A percentile compares a stretch with the other conserved stretches of the same genome.
Evolutionary conservation across 1,140 invertebrate genomes (phyloP).

Genomic region (Ceratina japonica): DNA sequence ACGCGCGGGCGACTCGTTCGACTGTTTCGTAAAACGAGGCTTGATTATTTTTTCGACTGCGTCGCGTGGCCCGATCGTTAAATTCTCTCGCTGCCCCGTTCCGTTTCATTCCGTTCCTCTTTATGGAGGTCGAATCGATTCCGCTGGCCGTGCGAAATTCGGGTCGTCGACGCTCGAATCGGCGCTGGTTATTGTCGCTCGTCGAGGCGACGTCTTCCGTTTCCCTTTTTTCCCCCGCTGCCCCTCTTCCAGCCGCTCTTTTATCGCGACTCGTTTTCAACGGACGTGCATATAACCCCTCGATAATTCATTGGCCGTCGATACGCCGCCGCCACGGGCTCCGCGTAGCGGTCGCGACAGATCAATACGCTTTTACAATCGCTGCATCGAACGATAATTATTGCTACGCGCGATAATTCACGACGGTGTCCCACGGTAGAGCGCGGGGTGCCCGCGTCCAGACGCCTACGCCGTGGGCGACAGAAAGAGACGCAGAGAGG

Average conservation of each 20-base stretch:
- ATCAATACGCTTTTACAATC: slow-evolving; percentile 56
- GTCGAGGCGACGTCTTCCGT: background rate
- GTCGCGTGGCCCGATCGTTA: background rate
- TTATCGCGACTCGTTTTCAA: slow-evolving; percentile 3
- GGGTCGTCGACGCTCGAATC: slow-evolving; percentile 7
- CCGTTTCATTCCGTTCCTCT: background rate
- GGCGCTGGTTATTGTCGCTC: background rate
- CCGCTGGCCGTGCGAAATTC: background rate
- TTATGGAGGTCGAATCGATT: background rate
- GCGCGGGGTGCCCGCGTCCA: background rate
- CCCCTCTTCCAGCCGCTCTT: background rate
- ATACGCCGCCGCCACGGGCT: slow-evolving; percentile 37
- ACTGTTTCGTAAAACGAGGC: background rate
- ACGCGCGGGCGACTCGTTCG: background rate
- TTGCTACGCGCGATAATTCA: slow-evolving; percentile 50
- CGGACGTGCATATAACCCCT: background rate
- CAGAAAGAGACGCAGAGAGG: slow-evolving; percentile 12
- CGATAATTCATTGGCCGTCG: slow-evolving; percentile 49
- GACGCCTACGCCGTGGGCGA: background rate
- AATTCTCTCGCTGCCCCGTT: background rate
- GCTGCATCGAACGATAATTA: slow-evolving; percentile 48
- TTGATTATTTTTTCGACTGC: background rate
- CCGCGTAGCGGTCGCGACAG: slow-evolving; percentile 50
- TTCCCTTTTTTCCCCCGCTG: background rate
- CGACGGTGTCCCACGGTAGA: slow-evolving; percentile 2